These are phyloP conservation scores for Medauroidea extradentata DNA, from an alignment of 1,140 invertebrate genomes.

Conservation along the genomic window DNA sequence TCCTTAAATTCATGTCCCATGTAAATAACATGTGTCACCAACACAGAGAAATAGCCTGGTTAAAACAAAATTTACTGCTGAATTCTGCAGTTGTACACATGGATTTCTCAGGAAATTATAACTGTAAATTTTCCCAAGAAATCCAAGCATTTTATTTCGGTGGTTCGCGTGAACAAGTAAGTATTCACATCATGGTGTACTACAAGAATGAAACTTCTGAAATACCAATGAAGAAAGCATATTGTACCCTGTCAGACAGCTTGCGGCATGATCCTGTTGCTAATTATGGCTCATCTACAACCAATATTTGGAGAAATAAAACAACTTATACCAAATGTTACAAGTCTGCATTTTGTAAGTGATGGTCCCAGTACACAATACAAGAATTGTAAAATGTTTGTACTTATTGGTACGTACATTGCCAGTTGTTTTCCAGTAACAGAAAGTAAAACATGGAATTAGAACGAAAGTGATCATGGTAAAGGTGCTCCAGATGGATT, in stretches of 20 bases:
- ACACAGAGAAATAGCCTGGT: slow-evolving; percentile 26
- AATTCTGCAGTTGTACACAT: slow-evolving; percentile 32
- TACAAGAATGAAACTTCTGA: slow-evolving; percentile 17
- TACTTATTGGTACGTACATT: background rate
- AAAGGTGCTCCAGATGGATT: slow-evolving; percentile 28
- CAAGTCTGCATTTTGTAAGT: slow-evolving; percentile 21
- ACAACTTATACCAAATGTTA: slow-evolving; percentile 19
- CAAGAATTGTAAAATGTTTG: slow-evolving; percentile 1
- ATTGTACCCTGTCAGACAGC: slow-evolving; percentile 38
- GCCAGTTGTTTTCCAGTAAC: background rate
- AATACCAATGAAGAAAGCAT: slow-evolving; percentile 26
- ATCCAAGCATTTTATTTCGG: slow-evolving; percentile 37
- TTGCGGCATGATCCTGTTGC: slow-evolving; percentile 34
- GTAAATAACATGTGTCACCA: slow-evolving; percentile 30
- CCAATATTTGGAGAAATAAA: slow-evolving; percentile 28
- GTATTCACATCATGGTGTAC: slow-evolving; percentile 35
- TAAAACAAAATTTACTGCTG: slow-evolving; percentile 29
- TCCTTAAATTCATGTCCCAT: slow-evolving; percentile 23
- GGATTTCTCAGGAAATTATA: slow-evolving; percentile 38
- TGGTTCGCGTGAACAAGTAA: slow-evolving; percentile 31
- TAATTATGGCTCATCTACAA: slow-evolving; percentile 38
- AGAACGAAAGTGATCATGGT: slow-evolving; percentile 30
- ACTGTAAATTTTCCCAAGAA: slow-evolving; percentile 34
- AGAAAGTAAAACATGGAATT: slow-evolving; percentile 20
- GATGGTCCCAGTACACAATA: slow-evolving; percentile 25